Conservation (phyloP, 2,888 invertebrate genomes). For the Ennomos fuscantarius region DNA sequence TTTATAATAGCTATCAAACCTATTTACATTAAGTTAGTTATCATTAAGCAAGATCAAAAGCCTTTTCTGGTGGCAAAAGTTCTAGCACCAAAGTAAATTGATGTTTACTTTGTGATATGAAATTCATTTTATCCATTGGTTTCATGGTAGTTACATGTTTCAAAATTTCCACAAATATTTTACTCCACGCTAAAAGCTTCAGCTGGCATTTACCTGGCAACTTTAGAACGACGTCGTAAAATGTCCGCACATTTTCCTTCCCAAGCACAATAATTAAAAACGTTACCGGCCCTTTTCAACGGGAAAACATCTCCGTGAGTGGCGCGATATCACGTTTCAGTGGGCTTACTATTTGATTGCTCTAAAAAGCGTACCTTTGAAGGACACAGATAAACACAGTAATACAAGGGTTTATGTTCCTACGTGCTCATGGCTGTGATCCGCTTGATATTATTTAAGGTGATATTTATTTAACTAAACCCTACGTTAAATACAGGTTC, state of each 20-base stretch:
- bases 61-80: too few species aligned
- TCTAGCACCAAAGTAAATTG: too few species aligned
- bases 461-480: slow-evolving; percentile 26
- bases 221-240: neutral
- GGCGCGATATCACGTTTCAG: slow-evolving; percentile 15
- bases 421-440: slow-evolving; percentile 25
- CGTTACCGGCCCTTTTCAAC: slow-evolving; percentile 30
- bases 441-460: slow-evolving; percentile 19
- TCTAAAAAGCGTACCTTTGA: slow-evolving; percentile 26
- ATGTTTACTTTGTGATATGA: too few species aligned
- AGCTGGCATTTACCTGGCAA: neutral
- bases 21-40: too few species aligned
- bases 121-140: too few species aligned
- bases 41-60: too few species aligned
- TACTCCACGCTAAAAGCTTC: too few species aligned
- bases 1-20: too few species aligned
- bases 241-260: slow-evolving; percentile 15
- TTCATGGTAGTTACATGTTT: too few species aligned
- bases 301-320: slow-evolving; percentile 14
- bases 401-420: slow-evolving; percentile 30
- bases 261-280: slow-evolving; percentile 33
- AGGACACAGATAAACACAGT: slow-evolving; percentile 35
- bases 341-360: slow-evolving; percentile 30
- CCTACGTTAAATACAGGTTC: slow-evolving; percentile 18
- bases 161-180: too few species aligned